Conservation (phyloP, 1,140 invertebrate species). For the Drosophila azteca region DNA sequence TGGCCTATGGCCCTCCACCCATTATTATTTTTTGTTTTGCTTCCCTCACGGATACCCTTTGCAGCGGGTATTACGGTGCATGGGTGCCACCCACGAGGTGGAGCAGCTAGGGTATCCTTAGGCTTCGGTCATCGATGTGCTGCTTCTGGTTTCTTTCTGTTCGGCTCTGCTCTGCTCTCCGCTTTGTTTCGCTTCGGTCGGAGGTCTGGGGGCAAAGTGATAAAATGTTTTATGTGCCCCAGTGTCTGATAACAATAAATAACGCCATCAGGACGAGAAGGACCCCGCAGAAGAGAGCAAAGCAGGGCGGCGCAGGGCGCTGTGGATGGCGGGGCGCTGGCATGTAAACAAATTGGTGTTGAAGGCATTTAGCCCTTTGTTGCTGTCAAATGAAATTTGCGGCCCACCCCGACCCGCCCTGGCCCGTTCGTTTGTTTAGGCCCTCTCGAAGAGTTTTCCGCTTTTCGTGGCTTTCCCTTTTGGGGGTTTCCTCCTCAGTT, state of each 20-base stretch:
- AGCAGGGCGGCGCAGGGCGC: background rate
- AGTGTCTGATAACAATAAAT: constrained; percentile 83
- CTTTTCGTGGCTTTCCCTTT: background rate
- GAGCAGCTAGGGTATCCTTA: too few species aligned
- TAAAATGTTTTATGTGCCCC: constrained; percentile 81
- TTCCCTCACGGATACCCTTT: too few species aligned
- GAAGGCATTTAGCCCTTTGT: constrained; percentile 64
- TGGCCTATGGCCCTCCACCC: constrained; percentile 8
- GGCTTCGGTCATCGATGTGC: background rate
- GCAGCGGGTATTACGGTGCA: too few species aligned
- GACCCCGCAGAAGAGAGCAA: background rate
- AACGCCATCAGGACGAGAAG: constrained; percentile 72
- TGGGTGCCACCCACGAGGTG: too few species aligned
- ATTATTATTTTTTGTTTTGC: constrained; percentile 53
- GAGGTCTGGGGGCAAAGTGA: constrained; percentile 64
- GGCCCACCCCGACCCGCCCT: constrained; percentile 26
- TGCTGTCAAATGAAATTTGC: constrained; percentile 47
- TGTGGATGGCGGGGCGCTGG: constrained; percentile 21
- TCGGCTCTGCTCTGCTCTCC: constrained; percentile 4
- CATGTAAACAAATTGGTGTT: constrained; percentile 81
- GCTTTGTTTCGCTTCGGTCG: constrained; percentile 26
- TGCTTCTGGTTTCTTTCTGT: background rate
- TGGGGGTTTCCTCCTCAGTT: background rate
- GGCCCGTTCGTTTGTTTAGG: constrained; percentile 69
- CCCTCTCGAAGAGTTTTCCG: constrained; percentile 9